Evolutionary conservation across 2,113 vertebrate genomes (phyloP), one percentile per base, ranked within the genome.

Genomic region (Paracyprichromis sp.): DNA sequence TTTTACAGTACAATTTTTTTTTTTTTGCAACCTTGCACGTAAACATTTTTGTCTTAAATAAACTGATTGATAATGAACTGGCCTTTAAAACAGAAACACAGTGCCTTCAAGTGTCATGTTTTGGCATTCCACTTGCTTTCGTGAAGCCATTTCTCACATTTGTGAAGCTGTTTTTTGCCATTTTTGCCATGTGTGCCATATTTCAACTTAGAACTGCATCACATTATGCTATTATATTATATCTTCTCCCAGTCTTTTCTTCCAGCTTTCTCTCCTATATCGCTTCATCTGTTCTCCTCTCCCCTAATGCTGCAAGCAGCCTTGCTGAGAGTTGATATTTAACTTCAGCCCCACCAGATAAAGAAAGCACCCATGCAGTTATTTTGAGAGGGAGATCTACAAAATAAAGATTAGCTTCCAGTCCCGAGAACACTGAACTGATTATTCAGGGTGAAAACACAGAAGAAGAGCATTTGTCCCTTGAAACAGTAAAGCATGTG

Each of bases 261-360:
- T 47, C 36, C 16, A 45, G 19, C 63, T 63, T 26, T 45, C 47
- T 50, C 6, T 56, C 38, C 69, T 36, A 6, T 56, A 85, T 93
- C 91, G 34, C 73, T 4, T n/a, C 6, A 92, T 92, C 86, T 61
- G 7, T 29, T 71, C 83, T 87, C 36, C 57, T 45, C 59, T 80
- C 12, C 36, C 12, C 54, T 17, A 40, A 54, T 16, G 80, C 26
- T 43, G 19, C 69, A 83, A 54, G 59, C 43, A 83, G 81, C 88
- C 84, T 91, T 83, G 59, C 82, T 91, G 76, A 86, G 26, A 66
- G 83, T 59, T 50, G 59, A 92, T 92, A 29, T 83, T 91, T 90
- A 86, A 82, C 93, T 76, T 17, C 16, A 40, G 13, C 47, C 66
- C 21, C 5, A 52, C 3, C 50, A 76, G 86, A 81, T 81, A 86